Conservation (phyloP, 2,797 vertebrate genomes). For the Sebastiscus tertius region DNA sequence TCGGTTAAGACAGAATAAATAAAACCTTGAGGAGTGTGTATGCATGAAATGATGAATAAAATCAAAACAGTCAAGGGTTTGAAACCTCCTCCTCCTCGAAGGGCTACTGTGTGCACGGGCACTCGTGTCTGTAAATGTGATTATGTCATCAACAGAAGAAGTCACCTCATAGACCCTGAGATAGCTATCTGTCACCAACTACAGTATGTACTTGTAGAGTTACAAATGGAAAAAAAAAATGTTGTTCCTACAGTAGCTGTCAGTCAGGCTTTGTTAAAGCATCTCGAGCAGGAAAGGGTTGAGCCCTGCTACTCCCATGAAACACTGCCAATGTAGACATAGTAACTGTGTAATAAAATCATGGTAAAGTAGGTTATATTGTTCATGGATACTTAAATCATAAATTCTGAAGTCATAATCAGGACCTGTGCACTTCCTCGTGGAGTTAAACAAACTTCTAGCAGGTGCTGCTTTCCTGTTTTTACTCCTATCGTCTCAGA, state of each 20-base stretch:
- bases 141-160: constrained; percentile 28
- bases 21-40: constrained; percentile 27
- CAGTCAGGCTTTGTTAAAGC: constrained; percentile 11
- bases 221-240: background rate
- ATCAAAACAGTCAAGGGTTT: background rate
- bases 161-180: constrained; percentile 56
- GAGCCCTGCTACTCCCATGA: constrained; percentile 16
- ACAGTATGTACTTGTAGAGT: background rate
- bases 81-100: background rate
- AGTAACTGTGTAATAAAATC: constrained; percentile 5
- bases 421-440: background rate
- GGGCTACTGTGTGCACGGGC: constrained; percentile 1
- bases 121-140: constrained; percentile 1
- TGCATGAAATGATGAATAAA: constrained; percentile 10
- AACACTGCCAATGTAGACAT: constrained; percentile 20
- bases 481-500: background rate
- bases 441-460: background rate
- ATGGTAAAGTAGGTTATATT: background rate
- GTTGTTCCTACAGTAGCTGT: constrained; percentile 3
- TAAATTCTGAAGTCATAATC: background rate
- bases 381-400: background rate
- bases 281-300: constrained; percentile 24
- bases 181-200: constrained; percentile 5
- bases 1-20: constrained; percentile 52
- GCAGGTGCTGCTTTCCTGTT: background rate